Evolutionary conservation across 2,797 vertebrate genomes (phyloP).

Genomic region (Steatocranus sp.): DNA sequence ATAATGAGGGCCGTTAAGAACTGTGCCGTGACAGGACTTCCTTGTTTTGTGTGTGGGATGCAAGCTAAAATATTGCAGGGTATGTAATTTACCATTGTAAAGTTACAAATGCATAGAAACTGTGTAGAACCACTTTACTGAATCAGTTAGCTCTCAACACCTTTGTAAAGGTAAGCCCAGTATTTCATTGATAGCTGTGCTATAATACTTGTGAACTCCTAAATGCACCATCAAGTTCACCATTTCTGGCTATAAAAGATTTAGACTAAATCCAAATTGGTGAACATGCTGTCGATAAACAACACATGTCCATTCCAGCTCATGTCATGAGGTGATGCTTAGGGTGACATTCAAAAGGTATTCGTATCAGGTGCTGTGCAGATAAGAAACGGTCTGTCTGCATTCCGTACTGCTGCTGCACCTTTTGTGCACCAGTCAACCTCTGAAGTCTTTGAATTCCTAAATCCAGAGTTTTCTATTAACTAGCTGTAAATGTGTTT

Average conservation of each 20-base stretch:
- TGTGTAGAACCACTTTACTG: background rate
- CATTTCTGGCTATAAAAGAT: background rate
- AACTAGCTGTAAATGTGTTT: background rate
- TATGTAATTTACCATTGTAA: background rate
- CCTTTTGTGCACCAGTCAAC: background rate
- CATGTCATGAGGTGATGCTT: background rate
- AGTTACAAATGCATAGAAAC: background rate
- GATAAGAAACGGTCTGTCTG: conserved; percentile 32
- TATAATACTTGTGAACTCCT: background rate
- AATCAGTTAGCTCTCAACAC: background rate
- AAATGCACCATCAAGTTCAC: background rate
- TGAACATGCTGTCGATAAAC: background rate
- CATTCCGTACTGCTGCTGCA: conserved; percentile 34
- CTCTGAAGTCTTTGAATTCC: conserved; percentile 10
- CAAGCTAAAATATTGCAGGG: background rate
- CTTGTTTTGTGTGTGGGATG: background rate
- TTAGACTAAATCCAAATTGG: background rate
- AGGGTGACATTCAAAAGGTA: background rate
- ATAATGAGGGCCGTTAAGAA: accelerated
- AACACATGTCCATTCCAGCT: background rate
- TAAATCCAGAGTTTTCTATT: background rate
- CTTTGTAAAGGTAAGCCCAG: background rate
- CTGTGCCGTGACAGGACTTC: background rate
- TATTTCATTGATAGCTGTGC: background rate
- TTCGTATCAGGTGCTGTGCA: background rate